Evolutionary conservation across 2,797 vertebrate species (phyloP).

Genomic region (Dicrostonyx torquatus): DNA sequence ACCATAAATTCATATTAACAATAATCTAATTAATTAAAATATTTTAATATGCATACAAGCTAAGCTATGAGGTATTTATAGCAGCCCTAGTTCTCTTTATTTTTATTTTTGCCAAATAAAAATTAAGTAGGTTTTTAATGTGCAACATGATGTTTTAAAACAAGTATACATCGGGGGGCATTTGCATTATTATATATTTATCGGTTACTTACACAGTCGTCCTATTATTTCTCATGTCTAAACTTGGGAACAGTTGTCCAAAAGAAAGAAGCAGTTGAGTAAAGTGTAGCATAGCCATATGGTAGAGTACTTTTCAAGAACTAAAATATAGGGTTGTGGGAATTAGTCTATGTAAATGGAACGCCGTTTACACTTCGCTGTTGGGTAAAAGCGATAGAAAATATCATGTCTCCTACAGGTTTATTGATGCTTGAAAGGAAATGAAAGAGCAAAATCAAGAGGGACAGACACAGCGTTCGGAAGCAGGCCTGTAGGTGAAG

Average conservation of each 20-base stretch:
- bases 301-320: background rate
- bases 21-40: conserved; percentile 36
- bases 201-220: background rate
- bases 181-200: background rate
- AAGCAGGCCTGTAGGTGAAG: background rate
- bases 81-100: background rate
- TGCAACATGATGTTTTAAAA: background rate
- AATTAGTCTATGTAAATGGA: conserved; percentile 18
- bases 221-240: conserved; percentile 32
- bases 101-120: background rate
- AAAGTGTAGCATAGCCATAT: conserved; percentile 46
- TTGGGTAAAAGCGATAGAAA: background rate
- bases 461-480: background rate
- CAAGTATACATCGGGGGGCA: background rate
- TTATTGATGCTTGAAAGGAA: background rate
- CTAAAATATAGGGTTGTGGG: conserved; percentile 28
- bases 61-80: background rate
- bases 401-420: background rate
- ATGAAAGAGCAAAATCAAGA: background rate
- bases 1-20: background rate
- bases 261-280: conserved; percentile 16
- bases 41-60: background rate
- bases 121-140: background rate
- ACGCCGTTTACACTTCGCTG: background rate
- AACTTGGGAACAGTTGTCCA: conserved; percentile 46